phyloP scores from a whole-genome alignment of 1,140 invertebrate genomes.

The Drosophila biarmipes region DNA sequence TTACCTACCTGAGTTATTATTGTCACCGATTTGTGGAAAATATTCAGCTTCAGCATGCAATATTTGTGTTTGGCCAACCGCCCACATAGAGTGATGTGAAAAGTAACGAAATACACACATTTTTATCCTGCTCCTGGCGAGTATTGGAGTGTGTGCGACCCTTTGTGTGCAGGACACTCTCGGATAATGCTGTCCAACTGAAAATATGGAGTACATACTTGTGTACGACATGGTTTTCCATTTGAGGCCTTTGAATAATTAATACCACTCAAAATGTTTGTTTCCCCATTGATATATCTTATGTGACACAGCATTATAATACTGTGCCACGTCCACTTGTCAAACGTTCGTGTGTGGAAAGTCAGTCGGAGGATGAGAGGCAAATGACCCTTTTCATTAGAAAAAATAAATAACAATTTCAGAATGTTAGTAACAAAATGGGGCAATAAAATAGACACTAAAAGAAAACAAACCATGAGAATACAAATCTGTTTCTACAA shows the following conservation, averaged over 20 bases:
- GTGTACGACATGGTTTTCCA: constrained; percentile 76
- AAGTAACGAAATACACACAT: constrained; percentile 50
- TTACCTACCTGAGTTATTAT: not conserved
- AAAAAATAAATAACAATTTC: not conserved
- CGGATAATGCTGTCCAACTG: constrained; percentile 65
- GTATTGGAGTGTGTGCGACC: constrained; percentile 3
- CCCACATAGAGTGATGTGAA: constrained; percentile 38
- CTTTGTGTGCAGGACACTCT: constrained; percentile 42
- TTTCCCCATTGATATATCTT: constrained; percentile 51
- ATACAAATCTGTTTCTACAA: too few species aligned
- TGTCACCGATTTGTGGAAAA: constrained; percentile 23
- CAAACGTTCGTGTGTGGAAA: too few species aligned
- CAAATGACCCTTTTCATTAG: not conserved
- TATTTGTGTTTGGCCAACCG: constrained; percentile 35
- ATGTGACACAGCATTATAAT: constrained; percentile 42
- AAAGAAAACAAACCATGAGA: too few species aligned
- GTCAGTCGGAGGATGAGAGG: not conserved
- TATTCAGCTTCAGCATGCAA: constrained; percentile 62
- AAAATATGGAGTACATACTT: constrained; percentile 80
- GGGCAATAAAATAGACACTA: not conserved
- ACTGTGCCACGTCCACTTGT: not conserved
- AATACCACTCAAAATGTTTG: constrained; percentile 73
- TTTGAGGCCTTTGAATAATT: constrained; percentile 79
- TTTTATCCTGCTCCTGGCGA: constrained; percentile 12
- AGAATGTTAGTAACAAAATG: not conserved